Evolutionary conservation across 1,140 invertebrate species (phyloP).

Genomic region (Limonius californicus): DNA sequence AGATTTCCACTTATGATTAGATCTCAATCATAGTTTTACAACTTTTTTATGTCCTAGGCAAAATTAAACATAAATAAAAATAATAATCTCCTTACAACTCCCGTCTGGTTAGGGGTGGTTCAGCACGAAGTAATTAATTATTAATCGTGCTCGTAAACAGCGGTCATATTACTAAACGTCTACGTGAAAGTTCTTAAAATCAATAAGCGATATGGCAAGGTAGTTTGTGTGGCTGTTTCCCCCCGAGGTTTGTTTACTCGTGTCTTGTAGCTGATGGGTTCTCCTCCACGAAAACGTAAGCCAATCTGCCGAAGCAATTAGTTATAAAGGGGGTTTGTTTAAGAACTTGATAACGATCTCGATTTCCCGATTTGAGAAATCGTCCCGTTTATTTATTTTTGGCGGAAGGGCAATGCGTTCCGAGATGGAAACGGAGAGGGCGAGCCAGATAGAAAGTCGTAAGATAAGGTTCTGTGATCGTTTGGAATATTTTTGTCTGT

Average conservation of each 20-base stretch:
- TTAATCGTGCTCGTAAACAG: neutral
- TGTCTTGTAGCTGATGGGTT: neutral
- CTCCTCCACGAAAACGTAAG: neutral
- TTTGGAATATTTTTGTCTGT: conserved; percentile 11
- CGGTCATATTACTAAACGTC: neutral
- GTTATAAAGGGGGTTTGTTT: neutral
- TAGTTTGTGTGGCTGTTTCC: neutral
- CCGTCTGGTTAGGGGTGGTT: neutral
- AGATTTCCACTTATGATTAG: too few relatives aligned
- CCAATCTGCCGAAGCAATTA: neutral
- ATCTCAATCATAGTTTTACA: too few relatives aligned
- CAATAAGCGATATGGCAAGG: neutral
- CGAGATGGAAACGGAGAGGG: neutral
- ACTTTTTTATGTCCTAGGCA: too few relatives aligned
- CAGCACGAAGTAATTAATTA: neutral
- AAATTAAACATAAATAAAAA: too few relatives aligned
- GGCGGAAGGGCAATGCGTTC: too few relatives aligned
- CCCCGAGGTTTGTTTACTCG: neutral
- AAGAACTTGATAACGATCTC: neutral
- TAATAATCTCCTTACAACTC: too few relatives aligned
- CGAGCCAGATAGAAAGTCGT: neutral
- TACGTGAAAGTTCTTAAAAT: neutral
- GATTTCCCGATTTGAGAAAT: neutral
- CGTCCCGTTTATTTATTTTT: too few relatives aligned
- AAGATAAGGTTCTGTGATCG: neutral